A percentile compares a stretch with the other conserved stretches of the same genome.
Conservation (phyloP, 2,797 vertebrate genomes). For the Siniperca scherzeri region DNA sequence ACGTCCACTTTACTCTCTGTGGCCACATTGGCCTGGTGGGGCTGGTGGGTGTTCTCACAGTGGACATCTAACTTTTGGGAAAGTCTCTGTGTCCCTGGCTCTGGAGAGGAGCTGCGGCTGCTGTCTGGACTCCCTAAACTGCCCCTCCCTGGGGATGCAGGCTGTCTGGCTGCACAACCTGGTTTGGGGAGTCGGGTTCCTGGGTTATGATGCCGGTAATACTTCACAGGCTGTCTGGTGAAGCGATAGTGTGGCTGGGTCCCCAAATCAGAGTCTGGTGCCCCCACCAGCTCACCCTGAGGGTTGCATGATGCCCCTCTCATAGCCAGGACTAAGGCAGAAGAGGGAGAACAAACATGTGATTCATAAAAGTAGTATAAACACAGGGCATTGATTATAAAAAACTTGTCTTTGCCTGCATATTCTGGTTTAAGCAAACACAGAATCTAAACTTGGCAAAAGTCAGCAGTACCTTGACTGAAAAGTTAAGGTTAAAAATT, state of each 20-base stretch:
- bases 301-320: constrained; percentile 55
- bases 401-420: not conserved
- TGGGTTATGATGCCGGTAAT: constrained; percentile 78
- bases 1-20: constrained; percentile 32
- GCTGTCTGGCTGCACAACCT: constrained; percentile 24
- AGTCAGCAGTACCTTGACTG: not conserved
- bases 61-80: constrained; percentile 72
- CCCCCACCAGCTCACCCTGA: constrained; percentile 37
- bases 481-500: not conserved
- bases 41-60: constrained; percentile 72
- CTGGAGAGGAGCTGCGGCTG: constrained; percentile 79
- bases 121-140: constrained; percentile 62
- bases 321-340: constrained; percentile 84
- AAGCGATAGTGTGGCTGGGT: constrained; percentile 84
- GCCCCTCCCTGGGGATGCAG: constrained; percentile 1
- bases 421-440: not conserved
- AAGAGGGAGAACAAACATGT: constrained; percentile 29
- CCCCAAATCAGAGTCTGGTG: constrained; percentile 51
- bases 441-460: not conserved
- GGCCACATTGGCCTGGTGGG: constrained; percentile 53
- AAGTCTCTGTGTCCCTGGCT: constrained; percentile 56
- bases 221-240: constrained; percentile 89
- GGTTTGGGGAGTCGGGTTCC: constrained; percentile 40
- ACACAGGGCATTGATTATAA: constrained; percentile 1
- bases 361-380: constrained; percentile 18